Base-by-base conservation (phyloP, 2,888 invertebrate species). In the Ditula angustiorana region DNA sequence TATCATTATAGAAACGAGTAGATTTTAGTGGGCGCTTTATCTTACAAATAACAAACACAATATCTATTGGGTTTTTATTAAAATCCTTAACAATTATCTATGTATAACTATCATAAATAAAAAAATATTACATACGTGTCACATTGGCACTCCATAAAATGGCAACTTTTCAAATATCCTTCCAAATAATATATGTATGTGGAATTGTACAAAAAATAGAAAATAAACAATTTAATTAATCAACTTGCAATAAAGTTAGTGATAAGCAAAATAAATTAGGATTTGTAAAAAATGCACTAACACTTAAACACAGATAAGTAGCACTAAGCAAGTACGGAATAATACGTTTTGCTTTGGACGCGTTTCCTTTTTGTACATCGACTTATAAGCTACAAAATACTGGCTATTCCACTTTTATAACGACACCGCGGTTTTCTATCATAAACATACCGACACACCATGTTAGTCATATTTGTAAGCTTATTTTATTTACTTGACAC, bases 31-130 rank as follows among this genome's bases (percentile, higher is more conserved):
- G 70, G 73, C 70, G 73, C 75, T 66, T 67, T 70, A 71, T 69
- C 71, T 69, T 71, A 71, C 59, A 70, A 71, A 75, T 73, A 87
- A 82, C 76, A 78, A 77, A 72, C 70, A 72, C 69, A 71, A 66
- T 75, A 74, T 81, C 77, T 79, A 82, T 86, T 75, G 77, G 80
- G 81, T 86, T 88, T 64, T 88, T 88, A 87, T 87, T 88, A 86
- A 86, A 90, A 86, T 84, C 80, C 81, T 88, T 88, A 86, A 86
- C 81, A 86, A 83, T n/a, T 85, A 83, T 80, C 75, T 86, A 88
- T 86, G 78, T 87, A 86, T 87, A 83, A 82, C 83, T 80, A 85
- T 80, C 78, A 80, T 84, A 84, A 85, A 85, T 81, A 41, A 41
- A 41, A 41, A 83, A 76, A 86, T 81, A 87, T 84, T 82, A 87